Percentiles rank a stretch among this genome's conserved stretches.
Evolutionary conservation across 2,113 vertebrate genomes (phyloP).

Genomic region (Dipodomys spectabilis): DNA sequence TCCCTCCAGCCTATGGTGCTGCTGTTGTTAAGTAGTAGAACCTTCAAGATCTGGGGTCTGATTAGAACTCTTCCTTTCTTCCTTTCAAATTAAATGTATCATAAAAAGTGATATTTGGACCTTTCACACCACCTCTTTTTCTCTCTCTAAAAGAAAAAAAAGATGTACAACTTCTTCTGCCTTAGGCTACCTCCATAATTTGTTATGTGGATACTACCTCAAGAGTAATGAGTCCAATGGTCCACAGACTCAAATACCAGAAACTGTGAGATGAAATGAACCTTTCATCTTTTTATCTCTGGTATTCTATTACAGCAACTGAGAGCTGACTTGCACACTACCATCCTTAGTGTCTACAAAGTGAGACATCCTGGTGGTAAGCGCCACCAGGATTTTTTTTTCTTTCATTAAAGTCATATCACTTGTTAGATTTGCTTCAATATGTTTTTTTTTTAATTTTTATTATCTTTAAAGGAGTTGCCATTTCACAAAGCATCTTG

Average conservation of each 20-base stretch:
- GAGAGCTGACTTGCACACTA: background rate
- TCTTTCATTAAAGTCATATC: too few species aligned
- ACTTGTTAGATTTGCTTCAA: too few species aligned
- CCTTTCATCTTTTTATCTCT: background rate
- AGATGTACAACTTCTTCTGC: too few species aligned
- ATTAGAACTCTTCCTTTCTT: background rate
- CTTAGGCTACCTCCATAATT: background rate
- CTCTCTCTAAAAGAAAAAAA: background rate
- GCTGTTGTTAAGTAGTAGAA: background rate
- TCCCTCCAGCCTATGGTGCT: background rate
- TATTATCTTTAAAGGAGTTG: too few species aligned
- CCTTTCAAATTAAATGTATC: background rate
- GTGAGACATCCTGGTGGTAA: background rate
- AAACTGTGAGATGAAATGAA: background rate
- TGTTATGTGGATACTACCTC: background rate
- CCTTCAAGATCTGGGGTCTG: background rate
- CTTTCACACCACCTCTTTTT: background rate
- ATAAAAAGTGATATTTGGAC: background rate
- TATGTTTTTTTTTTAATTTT: too few species aligned
- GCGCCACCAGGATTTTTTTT: too few species aligned
- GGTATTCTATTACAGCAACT: background rate
- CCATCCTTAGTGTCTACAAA: background rate
- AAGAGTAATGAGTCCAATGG: background rate
- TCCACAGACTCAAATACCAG: background rate
- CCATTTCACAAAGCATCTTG: too few species aligned